These are phyloP conservation scores for Phylloscopus whistleri DNA, from an alignment of 2,113 vertebrate genomes.

Conservation along the genomic window DNA sequence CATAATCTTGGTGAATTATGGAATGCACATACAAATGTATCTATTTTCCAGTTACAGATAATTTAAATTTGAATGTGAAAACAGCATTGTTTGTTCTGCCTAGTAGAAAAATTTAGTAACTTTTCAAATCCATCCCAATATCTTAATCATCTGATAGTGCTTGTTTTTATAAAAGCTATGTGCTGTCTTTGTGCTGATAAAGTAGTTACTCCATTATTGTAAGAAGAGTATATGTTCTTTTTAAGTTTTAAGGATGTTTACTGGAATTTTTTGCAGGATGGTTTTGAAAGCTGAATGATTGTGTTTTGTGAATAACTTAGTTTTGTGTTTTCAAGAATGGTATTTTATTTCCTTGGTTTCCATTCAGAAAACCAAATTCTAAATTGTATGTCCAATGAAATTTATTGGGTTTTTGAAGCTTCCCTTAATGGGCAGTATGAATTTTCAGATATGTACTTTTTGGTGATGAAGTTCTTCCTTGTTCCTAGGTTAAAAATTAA, in stretches of 20 bases:
- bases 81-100: neutral
- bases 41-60: neutral
- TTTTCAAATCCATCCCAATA: neutral
- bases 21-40: neutral
- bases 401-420: no score
- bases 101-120: neutral
- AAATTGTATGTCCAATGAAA: neutral
- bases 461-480: neutral
- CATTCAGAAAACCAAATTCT: neutral
- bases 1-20: neutral
- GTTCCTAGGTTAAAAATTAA: neutral
- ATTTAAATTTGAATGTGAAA: neutral
- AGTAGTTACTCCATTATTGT: neutral
- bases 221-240: neutral
- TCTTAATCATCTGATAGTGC: neutral
- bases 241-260: neutral
- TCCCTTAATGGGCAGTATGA: neutral
- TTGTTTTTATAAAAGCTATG: neutral
- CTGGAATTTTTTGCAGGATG: neutral
- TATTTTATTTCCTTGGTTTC: neutral
- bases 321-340: neutral
- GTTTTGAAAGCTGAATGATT: neutral
- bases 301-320: neutral
- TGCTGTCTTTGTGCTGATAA: neutral
- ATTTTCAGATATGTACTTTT: neutral